phyloP scores from a whole-genome alignment of 1,140 invertebrate genomes.

The Anoplophora glabripennis region DNA sequence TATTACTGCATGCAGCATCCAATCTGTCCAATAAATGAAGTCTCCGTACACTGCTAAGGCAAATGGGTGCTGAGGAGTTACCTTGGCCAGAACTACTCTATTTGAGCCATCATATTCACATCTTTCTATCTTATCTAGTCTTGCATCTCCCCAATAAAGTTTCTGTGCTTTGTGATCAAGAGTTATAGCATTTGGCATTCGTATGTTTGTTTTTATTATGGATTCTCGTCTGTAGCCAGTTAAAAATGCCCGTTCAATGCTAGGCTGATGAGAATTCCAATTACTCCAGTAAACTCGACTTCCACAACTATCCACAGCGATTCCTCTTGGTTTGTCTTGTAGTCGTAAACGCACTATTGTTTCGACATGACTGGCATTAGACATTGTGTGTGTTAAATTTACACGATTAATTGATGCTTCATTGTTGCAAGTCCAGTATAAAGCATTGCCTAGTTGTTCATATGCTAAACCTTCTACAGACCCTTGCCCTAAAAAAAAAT shows the following conservation, averaged over 20 bases:
- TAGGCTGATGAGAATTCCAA: constrained; percentile 71
- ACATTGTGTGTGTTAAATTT: constrained; percentile 49
- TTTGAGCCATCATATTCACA: constrained; percentile 72
- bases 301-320: constrained; percentile 76
- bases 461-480: constrained; percentile 82
- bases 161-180: constrained; percentile 70
- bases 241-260: constrained; percentile 69
- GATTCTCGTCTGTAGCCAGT: constrained; percentile 61
- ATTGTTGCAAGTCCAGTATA: constrained; percentile 86
- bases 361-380: constrained; percentile 52
- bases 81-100: constrained; percentile 61
- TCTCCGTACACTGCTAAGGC: constrained; percentile 74
- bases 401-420: constrained; percentile 71
- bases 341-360: constrained; percentile 64
- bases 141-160: constrained; percentile 79
- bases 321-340: constrained; percentile 78
- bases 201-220: constrained; percentile 73
- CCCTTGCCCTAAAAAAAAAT: constrained; percentile 58
- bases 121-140: constrained; percentile 72
- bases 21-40: constrained; percentile 81
- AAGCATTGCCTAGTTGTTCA: constrained; percentile 59
- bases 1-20: constrained; percentile 72
- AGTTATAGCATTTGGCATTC: constrained; percentile 79
- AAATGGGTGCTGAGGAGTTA: constrained; percentile 77
- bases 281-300: constrained; percentile 78